phyloP scores from a whole-genome alignment of 2,797 vertebrate genomes.

The Hemitrygon akajei region DNA sequence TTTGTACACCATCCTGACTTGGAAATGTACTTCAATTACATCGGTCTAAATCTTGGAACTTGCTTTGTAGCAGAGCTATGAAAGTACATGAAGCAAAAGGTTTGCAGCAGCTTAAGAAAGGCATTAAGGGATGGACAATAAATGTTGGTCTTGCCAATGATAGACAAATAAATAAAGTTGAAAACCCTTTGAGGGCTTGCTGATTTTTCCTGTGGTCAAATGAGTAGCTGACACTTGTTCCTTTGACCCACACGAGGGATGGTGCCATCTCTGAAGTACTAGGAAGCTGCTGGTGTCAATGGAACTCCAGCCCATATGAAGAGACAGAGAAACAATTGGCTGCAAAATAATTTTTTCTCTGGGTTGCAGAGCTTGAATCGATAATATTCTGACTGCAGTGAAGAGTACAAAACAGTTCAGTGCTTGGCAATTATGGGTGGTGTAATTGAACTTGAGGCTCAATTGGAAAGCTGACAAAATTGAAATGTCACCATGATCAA shows the following conservation, averaged over 20 bases:
- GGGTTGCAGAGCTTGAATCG: not conserved
- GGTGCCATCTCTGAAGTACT: not conserved
- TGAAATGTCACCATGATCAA: slow-evolving; percentile 30
- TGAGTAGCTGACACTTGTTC: not conserved
- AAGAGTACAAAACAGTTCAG: not conserved
- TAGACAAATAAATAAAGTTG: no score
- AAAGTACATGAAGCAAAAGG: no score
- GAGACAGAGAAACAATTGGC: not conserved
- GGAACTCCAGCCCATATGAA: not conserved
- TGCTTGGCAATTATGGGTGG: slow-evolving; percentile 12
- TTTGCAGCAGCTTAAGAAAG: no score
- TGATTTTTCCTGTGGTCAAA: not conserved
- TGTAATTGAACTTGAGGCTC: slow-evolving; percentile 13
- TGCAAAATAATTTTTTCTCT: not conserved
- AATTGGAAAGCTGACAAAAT: slow-evolving; percentile 34
- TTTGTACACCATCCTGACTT: no score
- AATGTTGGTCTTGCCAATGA: no score
- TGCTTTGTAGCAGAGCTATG: no score
- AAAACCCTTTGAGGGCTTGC: no score
- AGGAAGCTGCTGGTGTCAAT: not conserved
- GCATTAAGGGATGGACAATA: no score
- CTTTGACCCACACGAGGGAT: not conserved
- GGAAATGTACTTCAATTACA: no score
- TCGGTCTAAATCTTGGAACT: no score
- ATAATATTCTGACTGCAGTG: not conserved